Percentiles rank a stretch among this genome's conserved stretches.
Evolutionary conservation across 1,140 invertebrate genomes (phyloP).

Genomic region (Polyergus mexicanus): DNA sequence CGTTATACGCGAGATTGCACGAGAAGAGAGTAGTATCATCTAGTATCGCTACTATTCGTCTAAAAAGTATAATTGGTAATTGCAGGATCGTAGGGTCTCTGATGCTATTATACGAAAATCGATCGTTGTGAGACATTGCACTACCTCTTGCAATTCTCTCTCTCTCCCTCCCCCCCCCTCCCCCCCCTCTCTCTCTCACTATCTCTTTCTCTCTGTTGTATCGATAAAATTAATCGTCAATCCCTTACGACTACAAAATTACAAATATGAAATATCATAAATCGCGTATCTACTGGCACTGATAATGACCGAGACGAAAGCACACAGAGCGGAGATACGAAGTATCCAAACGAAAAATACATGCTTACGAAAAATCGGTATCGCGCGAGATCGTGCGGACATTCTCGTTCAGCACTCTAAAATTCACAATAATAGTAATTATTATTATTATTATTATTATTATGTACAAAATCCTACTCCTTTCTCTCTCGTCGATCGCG

Average conservation of each 20-base stretch:
- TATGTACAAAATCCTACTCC: constrained; percentile 53
- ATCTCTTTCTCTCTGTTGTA: background rate
- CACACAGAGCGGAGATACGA: constrained; percentile 49
- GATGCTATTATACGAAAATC: constrained; percentile 46
- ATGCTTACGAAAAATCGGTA: constrained; percentile 51
- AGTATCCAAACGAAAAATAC: constrained; percentile 45
- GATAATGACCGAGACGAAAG: constrained; percentile 56
- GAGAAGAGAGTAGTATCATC: constrained; percentile 49
- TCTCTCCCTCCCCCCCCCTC: background rate
- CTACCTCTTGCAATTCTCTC: background rate
- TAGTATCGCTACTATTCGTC: constrained; percentile 40
- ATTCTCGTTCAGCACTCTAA: constrained; percentile 39
- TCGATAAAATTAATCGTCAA: constrained; percentile 41
- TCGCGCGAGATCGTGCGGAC: constrained; percentile 51
- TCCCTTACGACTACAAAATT: constrained; percentile 45
- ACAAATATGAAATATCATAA: constrained; percentile 39
- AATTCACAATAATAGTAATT: constrained; percentile 43
- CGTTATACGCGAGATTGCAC: constrained; percentile 61
- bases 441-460: constrained; percentile 17
- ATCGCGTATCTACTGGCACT: constrained; percentile 57
- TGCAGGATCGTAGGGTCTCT: constrained; percentile 27
- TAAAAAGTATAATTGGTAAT: constrained; percentile 63
- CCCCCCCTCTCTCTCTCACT: background rate
- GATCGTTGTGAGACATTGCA: constrained; percentile 67
- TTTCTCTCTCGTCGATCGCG: constrained; percentile 15